Conservation (phyloP, 2,113 vertebrate species). For the Lasiurus borealis region DNA sequence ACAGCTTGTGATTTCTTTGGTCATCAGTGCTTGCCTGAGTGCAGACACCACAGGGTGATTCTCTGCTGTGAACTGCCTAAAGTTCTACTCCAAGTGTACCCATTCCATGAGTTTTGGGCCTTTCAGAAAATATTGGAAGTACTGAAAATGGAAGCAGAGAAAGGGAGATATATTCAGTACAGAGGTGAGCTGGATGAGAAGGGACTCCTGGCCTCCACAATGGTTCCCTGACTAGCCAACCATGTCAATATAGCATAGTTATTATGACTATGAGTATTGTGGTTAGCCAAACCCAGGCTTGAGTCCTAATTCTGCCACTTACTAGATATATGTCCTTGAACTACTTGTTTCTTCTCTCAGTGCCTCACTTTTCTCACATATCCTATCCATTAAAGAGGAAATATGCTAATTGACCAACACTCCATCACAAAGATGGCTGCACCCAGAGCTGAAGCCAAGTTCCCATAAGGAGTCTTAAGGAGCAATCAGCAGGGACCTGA, state of each 20-base stretch:
- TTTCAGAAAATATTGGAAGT: background rate
- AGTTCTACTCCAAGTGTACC: background rate
- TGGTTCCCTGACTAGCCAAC: background rate
- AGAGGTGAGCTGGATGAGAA: background rate
- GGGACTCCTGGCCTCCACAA: background rate
- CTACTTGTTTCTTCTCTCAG: background rate
- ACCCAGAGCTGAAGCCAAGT: no score
- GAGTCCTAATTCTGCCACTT: conserved; percentile 33
- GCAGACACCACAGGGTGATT: background rate
- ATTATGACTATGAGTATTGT: background rate
- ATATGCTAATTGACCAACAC: no score
- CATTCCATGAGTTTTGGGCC: background rate
- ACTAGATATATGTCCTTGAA: conserved; percentile 40
- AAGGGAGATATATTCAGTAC: background rate
- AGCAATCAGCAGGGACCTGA: no score
- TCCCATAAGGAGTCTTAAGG: no score
- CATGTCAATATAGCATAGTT: background rate
- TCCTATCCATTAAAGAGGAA: background rate
- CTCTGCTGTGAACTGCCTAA: conserved; percentile 22
- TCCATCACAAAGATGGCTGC: no score
- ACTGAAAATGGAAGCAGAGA: background rate
- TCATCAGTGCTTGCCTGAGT: background rate
- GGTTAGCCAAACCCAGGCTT: background rate
- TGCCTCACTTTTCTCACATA: conserved; percentile 29
- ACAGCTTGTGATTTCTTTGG: conserved; percentile 27